phyloP scores from a whole-genome alignment of 2,113 vertebrate genomes.

The Anguilla rostrata region DNA sequence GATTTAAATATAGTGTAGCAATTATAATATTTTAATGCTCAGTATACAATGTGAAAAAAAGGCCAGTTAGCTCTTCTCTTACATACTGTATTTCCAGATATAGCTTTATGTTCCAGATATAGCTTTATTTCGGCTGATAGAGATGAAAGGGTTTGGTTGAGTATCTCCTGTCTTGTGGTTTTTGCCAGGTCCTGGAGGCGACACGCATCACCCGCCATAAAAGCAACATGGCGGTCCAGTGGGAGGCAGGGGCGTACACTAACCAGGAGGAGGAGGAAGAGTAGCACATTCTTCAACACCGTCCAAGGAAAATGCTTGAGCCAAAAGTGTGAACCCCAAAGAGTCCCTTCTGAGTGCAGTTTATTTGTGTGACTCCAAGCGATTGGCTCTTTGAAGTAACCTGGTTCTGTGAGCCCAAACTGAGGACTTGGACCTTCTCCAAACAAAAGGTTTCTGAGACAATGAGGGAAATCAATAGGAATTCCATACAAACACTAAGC shows the following conservation, averaged over 20 bases:
- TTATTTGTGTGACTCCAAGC: conserved; percentile 62
- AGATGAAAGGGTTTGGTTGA: neutral
- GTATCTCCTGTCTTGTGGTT: conserved; percentile 28
- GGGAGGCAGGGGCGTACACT: conserved; percentile 95
- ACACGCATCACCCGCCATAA: conserved; percentile 92
- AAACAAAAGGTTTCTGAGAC: neutral
- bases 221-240: conserved; percentile 89
- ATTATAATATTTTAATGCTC: too few relatives aligned
- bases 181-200: conserved; percentile 87
- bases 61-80: too few relatives aligned
- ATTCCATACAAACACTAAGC: neutral
- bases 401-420: conserved; percentile 50
- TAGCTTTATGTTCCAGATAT: neutral
- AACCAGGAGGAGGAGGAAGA: conserved; percentile 77
- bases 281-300: neutral
- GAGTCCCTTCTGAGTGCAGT: conserved; percentile 42
- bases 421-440: neutral
- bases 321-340: conserved; percentile 19
- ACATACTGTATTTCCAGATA: neutral
- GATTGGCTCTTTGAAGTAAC: conserved; percentile 44
- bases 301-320: conserved; percentile 31
- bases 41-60: too few relatives aligned
- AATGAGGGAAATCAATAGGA: conserved; percentile 1
- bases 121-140: neutral
- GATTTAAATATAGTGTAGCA: too few relatives aligned